Conservation (phyloP, 92 coral and sea anemone genomes). For the Epizoanthus illoricatus region DNA sequence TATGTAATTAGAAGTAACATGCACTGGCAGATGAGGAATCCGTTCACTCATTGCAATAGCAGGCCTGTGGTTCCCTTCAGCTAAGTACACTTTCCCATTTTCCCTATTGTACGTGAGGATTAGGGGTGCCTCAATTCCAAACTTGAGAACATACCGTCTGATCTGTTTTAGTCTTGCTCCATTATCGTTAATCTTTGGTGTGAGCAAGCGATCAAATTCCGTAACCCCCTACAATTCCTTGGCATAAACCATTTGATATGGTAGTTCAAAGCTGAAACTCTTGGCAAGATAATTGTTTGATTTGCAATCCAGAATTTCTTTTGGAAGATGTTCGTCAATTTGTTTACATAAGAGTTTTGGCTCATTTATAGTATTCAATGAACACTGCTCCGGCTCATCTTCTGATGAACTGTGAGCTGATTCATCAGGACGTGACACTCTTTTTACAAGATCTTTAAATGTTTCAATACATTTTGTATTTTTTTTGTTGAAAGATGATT, state of each 20-base stretch:
- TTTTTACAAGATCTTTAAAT: conserved; percentile 33
- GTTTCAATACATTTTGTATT: conserved; percentile 20
- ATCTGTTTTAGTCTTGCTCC: conserved; percentile 38
- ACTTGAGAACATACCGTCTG: conserved; percentile 34
- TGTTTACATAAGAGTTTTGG: not conserved
- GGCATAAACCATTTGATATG: conserved; percentile 39
- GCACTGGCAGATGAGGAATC: conserved; percentile 37
- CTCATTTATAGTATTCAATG: not conserved
- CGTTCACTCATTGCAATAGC: conserved; percentile 37
- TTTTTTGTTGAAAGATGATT: not conserved
- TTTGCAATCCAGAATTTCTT: not conserved
- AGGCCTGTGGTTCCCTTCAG: conserved; percentile 47
- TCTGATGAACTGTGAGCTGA: conserved; percentile 1
- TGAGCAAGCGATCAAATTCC: conserved; percentile 42
- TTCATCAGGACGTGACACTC: conserved; percentile 10
- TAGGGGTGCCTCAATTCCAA: conserved; percentile 43
- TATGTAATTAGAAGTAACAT: conserved; percentile 29
- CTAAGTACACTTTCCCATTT: conserved; percentile 30
- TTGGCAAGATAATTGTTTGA: conserved; percentile 1
- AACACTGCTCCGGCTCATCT: not conserved
- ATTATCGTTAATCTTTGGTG: conserved; percentile 39
- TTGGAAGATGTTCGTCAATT: not conserved
- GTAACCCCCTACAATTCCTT: conserved; percentile 39
- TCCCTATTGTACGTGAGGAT: conserved; percentile 15
- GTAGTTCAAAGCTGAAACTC: not conserved